A percentile compares a stretch with the other conserved stretches of the same genome.
phyloP scores from a whole-genome alignment of 1,140 invertebrate species.

The Pseudomyrmex flavicornis region DNA sequence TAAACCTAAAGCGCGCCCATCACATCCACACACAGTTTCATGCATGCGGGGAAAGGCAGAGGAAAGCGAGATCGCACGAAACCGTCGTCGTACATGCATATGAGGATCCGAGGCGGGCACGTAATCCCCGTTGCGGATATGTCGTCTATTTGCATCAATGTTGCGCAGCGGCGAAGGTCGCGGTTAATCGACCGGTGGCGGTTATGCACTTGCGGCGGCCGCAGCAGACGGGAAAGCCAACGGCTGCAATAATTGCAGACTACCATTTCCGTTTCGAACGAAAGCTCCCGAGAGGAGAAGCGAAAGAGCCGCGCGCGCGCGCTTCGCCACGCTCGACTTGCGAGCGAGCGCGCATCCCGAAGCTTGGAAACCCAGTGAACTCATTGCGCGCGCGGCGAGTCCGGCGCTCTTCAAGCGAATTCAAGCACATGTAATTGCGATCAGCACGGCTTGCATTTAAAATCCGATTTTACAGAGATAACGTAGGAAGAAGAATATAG shows the following conservation, averaged over 20 bases:
- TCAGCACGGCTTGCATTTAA: background rate
- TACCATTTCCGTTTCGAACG: conserved; percentile 71
- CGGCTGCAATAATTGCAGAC: conserved; percentile 68
- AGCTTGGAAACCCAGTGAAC: conserved; percentile 55
- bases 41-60: background rate
- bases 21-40: background rate
- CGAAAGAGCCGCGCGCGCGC: conserved; percentile 5
- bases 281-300: conserved; percentile 35
- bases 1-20: background rate
- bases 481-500: background rate
- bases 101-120: conserved; percentile 22
- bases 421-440: no score
- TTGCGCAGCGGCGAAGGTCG: conserved; percentile 67
- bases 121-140: conserved; percentile 38
- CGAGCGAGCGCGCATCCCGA: background rate
- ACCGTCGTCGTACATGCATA: conserved; percentile 30
- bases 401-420: no score
- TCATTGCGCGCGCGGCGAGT: conserved; percentile 20
- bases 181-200: conserved; percentile 71
- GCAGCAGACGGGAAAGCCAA: conserved; percentile 64
- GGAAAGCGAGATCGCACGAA: conserved; percentile 32
- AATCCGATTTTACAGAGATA: conserved; percentile 14
- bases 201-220: conserved; percentile 63
- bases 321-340: conserved; percentile 44
- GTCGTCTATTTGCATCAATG: conserved; percentile 53